These are phyloP conservation scores for Varanus komodoensis DNA, from an alignment of 2,113 vertebrate genomes.

Conservation along the genomic window DNA sequence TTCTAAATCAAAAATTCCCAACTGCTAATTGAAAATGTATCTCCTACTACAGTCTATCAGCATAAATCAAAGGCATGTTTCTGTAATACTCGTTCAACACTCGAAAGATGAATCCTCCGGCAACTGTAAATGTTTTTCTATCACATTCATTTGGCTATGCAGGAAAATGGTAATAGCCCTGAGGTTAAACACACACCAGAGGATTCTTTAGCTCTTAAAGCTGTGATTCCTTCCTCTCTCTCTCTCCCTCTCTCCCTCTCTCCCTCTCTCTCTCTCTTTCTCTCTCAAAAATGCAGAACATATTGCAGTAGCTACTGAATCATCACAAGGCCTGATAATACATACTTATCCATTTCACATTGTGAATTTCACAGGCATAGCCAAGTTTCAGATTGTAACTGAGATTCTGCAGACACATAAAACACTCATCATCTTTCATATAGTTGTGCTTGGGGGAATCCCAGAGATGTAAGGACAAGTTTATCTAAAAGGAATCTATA, in stretches of 20 bases:
- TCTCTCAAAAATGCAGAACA: not conserved
- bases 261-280: not conserved
- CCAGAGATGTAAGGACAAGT: not conserved
- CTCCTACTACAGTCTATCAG: conserved; percentile 45
- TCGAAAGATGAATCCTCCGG: conserved; percentile 63
- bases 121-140: conserved; percentile 66
- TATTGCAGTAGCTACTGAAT: not conserved
- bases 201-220: not conserved
- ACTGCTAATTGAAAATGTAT: conserved; percentile 71
- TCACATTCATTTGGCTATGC: conserved; percentile 53
- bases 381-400: not conserved
- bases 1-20: conserved; percentile 70
- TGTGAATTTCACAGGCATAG: not conserved
- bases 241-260: not conserved
- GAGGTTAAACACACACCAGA: conserved; percentile 47
- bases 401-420: not conserved
- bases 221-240: not conserved
- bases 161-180: conserved; percentile 51
- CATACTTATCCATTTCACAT: rapidly evolving
- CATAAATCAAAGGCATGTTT: conserved; percentile 69
- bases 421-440: rapidly evolving
- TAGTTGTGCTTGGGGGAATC: not conserved
- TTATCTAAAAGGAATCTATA: conserved; percentile 4
- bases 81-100: conserved; percentile 54
- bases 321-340: not conserved